A percentile compares a stretch with the other conserved stretches of the same genome.
These are phyloP conservation scores for Drosophila auraria DNA, from an alignment of 1,140 invertebrate genomes.

Conservation along the genomic window DNA sequence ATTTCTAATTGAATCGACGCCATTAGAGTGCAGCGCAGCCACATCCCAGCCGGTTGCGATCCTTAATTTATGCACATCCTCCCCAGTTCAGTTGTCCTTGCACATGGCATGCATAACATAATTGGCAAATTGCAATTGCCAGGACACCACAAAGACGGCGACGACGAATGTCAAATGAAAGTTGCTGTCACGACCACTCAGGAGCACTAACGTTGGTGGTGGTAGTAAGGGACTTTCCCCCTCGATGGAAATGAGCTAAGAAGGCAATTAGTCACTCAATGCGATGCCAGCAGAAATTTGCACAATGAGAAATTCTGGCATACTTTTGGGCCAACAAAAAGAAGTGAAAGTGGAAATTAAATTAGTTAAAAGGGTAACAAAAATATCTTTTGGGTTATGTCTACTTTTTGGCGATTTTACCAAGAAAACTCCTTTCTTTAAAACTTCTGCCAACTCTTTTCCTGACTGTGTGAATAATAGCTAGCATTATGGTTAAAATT, in stretches of 20 bases:
- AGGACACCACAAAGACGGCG: constrained; percentile 41
- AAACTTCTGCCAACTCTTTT: background rate
- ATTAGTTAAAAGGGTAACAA: no score
- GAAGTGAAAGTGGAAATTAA: background rate
- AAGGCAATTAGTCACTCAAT: constrained; percentile 24
- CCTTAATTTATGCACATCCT: constrained; percentile 47
- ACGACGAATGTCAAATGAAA: constrained; percentile 47
- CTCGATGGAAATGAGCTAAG: constrained; percentile 17
- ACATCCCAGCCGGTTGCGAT: constrained; percentile 24
- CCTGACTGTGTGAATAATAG: background rate
- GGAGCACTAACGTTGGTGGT: background rate
- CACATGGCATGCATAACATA: constrained; percentile 45
- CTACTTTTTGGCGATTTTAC: no score
- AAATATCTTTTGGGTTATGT: no score
- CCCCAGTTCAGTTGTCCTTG: constrained; percentile 35
- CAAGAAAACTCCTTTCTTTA: background rate
- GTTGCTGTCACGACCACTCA: constrained; percentile 29
- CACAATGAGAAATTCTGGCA: background rate
- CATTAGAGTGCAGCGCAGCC: constrained; percentile 19
- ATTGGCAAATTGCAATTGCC: constrained; percentile 49
- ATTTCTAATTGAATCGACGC: constrained; percentile 76
- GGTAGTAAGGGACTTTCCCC: background rate
- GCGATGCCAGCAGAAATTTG: constrained; percentile 5
- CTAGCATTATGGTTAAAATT: background rate
- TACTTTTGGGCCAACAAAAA: no score